Base-by-base conservation (phyloP, 2,888 invertebrate species). In the Gymnocheta viridis region DNA sequence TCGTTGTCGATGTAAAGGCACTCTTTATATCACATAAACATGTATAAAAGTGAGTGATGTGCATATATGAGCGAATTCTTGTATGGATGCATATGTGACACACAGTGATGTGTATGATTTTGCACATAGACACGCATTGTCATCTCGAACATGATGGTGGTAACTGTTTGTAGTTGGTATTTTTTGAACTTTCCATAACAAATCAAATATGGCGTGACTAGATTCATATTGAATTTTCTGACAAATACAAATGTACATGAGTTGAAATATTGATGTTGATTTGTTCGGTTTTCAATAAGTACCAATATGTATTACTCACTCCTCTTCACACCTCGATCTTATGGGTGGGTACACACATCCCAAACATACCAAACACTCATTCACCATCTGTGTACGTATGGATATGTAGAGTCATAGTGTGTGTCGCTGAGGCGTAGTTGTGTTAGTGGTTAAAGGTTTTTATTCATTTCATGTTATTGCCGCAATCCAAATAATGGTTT, bases 121-220 rank as follows among this genome's bases (percentile, higher is more conserved):
- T 14, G 69, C 74, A 74, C 69, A 74, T 49, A 64, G 56, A 70
- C 56, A 74, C 70, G 79, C 70, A 74, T 66, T 70, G 62, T 51
- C 79, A 70, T 76, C 58, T 58, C 27, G 60, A 66, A 67, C 58
- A 76, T 56, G 67, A 58, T 79, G 73, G 44, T 64, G 69, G 38
- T 62, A 54, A 56, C 60, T 74, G 29, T 35, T 56, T 38, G 27
- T 44, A 29, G 69, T 74, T 74, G 66, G 64, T 41, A 35, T 74
- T 82, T 74, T 80, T 56, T 35, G 49, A 76, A 76, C 47, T 76
- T 83, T 76, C 58, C 66, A 74, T 27, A 80, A 80, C 83, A 80
- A 76, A 80, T 80, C 83, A 83, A 83, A 83, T 76, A 83, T 83
- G 80, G 83, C 76, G 66, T 76, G 80, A 83, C 76, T 76, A 76